phyloP scores from a whole-genome alignment of 1,140 invertebrate genomes.

The Wasmannia auropunctata region DNA sequence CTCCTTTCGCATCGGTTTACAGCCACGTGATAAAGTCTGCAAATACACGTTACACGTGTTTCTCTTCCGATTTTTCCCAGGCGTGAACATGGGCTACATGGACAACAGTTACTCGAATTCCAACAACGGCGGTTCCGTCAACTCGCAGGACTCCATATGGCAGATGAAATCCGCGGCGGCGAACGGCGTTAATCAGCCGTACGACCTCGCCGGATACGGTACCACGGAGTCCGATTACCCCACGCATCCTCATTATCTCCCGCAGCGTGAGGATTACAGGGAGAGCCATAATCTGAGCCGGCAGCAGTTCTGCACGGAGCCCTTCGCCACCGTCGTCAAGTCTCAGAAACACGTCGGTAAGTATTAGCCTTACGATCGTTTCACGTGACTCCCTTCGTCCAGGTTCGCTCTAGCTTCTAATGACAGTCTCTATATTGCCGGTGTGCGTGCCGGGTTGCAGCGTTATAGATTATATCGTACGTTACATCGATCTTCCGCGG shows the following conservation, averaged over 20 bases:
- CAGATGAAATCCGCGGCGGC: constrained; percentile 95
- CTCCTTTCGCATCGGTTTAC: neutral
- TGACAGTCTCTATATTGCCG: constrained; percentile 53
- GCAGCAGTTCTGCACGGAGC: constrained; percentile 94
- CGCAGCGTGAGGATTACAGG: constrained; percentile 90
- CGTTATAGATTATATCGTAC: constrained; percentile 59
- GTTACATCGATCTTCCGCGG: constrained; percentile 52
- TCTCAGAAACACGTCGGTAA: constrained; percentile 94
- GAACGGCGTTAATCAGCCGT: constrained; percentile 88
- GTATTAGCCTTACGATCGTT: constrained; percentile 75
- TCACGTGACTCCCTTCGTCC: constrained; percentile 41
- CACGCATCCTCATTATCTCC: constrained; percentile 91
- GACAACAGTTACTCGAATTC: constrained; percentile 97
- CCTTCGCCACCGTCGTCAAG: constrained; percentile 94
- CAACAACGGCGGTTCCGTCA: constrained; percentile 96
- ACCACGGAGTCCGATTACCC: constrained; percentile 93
- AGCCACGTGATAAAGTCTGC: neutral
- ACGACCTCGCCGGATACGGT: constrained; percentile 94
- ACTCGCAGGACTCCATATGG: constrained; percentile 97
- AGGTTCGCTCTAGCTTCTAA: constrained; percentile 28
- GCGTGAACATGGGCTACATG: constrained; percentile 95
- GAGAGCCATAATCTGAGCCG: constrained; percentile 92
- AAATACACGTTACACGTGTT: constrained; percentile 14
- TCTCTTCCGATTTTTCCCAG: constrained; percentile 80
- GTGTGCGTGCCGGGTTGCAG: constrained; percentile 43